phyloP scores from a whole-genome alignment of 1,140 invertebrate species.

The Neelides sp. region DNA sequence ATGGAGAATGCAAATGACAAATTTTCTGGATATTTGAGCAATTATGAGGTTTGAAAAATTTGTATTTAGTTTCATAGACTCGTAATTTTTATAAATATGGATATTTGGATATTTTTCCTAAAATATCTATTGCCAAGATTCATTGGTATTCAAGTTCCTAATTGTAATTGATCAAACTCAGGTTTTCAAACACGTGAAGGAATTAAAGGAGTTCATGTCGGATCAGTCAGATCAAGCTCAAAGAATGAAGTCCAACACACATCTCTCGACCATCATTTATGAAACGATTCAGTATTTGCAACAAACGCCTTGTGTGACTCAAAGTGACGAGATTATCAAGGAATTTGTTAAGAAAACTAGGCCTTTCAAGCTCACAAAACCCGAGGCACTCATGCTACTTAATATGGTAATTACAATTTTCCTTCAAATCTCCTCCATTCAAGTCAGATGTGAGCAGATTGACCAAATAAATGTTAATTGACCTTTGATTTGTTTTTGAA shows the following conservation, averaged over 20 bases:
- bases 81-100: too few relatives aligned
- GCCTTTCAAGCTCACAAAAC: conserved; percentile 20
- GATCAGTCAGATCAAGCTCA: conserved; percentile 7
- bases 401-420: conserved; percentile 14
- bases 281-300: conserved; percentile 24
- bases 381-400: conserved; percentile 20
- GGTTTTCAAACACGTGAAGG: too few relatives aligned
- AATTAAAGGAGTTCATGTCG: too few relatives aligned
- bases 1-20: too few relatives aligned
- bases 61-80: too few relatives aligned
- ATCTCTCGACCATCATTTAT: conserved; percentile 23
- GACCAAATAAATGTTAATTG: neutral
- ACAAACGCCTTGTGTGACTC: conserved; percentile 11
- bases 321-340: conserved; percentile 10
- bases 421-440: neutral
- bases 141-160: too few relatives aligned
- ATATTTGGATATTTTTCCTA: too few relatives aligned
- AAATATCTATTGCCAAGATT: too few relatives aligned
- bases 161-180: too few relatives aligned
- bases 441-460: neutral
- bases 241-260: conserved; percentile 14
- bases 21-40: too few relatives aligned
- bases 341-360: conserved; percentile 13
- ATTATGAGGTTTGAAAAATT: too few relatives aligned
- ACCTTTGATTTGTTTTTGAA: conserved; percentile 6